A percentile compares a stretch with the other conserved stretches of the same genome.
phyloP scores from a whole-genome alignment of 2,888 invertebrate genomes.

The Cyaniris semiargus region DNA sequence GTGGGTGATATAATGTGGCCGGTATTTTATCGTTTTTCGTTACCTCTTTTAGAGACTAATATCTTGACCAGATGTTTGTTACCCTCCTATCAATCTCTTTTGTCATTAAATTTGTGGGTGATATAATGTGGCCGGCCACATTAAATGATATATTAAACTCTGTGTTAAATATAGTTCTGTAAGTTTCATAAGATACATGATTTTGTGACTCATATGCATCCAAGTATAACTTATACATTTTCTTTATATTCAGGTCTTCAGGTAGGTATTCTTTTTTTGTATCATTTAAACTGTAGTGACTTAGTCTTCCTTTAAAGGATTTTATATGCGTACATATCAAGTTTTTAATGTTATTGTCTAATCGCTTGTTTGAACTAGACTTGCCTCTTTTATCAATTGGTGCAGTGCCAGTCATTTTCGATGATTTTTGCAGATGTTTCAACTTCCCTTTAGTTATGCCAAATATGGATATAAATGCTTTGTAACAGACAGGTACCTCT shows the following conservation, averaged over 20 bases:
- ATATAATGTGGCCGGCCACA: too few species aligned
- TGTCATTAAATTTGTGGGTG: too few species aligned
- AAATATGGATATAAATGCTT: background rate
- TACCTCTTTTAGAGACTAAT: too few species aligned
- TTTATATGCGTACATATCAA: constrained; percentile 29
- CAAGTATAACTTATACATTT: constrained; percentile 24
- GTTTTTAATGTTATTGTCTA: constrained; percentile 27
- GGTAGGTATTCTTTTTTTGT: constrained; percentile 40
- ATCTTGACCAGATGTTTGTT: too few species aligned
- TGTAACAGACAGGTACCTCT: constrained; percentile 26
- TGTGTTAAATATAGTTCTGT: constrained; percentile 9
- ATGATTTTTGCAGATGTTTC: constrained; percentile 38
- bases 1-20: too few species aligned
- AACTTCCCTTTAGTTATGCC: constrained; percentile 34
- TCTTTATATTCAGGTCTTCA: constrained; percentile 36
- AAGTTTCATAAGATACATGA: background rate
- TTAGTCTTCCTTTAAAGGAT: constrained; percentile 38
- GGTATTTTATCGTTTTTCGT: too few species aligned
- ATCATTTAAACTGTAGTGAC: constrained; percentile 40
- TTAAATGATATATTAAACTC: background rate
- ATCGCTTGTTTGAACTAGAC: constrained; percentile 36
- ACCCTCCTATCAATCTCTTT: too few species aligned
- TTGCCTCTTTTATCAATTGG: constrained; percentile 39
- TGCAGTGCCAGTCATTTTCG: constrained; percentile 37
- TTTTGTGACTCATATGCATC: constrained; percentile 15